phyloP scores from a whole-genome alignment of 2,113 vertebrate species.

The Megaceryle torquata region DNA sequence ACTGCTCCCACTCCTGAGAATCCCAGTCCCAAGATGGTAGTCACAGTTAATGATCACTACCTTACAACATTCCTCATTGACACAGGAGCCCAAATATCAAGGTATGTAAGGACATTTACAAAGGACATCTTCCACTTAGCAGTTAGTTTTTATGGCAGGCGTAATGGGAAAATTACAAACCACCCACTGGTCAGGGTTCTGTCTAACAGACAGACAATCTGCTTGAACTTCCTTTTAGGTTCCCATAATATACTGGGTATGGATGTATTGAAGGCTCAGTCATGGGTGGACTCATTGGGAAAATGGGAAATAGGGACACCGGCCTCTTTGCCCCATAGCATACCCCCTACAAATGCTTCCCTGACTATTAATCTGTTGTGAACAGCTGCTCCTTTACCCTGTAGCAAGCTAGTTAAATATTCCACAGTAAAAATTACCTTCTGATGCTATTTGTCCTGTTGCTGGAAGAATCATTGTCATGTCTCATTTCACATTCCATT shows the following conservation, averaged over 20 bases:
- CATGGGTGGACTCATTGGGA: background rate
- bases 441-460: conserved; percentile 2
- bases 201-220: background rate
- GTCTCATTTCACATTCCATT: conserved; percentile 7
- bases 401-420: conserved; percentile 5
- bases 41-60: background rate
- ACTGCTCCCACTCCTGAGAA: background rate
- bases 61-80: background rate
- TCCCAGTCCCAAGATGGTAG: background rate
- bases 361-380: background rate
- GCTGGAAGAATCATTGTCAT: background rate
- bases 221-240: background rate
- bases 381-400: conserved; percentile 1
- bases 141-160: background rate
- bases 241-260: background rate
- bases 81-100: background rate
- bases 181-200: background rate
- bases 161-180: background rate
- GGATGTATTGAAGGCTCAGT: background rate
- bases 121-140: background rate
- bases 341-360: background rate
- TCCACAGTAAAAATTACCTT: background rate
- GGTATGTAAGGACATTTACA: background rate
- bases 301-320: background rate
- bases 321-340: background rate